A percentile compares a stretch with the other conserved stretches of the same genome.
Evolutionary conservation across 2,797 vertebrate genomes (phyloP).

Genomic region (Amphiprion clarkii): DNA sequence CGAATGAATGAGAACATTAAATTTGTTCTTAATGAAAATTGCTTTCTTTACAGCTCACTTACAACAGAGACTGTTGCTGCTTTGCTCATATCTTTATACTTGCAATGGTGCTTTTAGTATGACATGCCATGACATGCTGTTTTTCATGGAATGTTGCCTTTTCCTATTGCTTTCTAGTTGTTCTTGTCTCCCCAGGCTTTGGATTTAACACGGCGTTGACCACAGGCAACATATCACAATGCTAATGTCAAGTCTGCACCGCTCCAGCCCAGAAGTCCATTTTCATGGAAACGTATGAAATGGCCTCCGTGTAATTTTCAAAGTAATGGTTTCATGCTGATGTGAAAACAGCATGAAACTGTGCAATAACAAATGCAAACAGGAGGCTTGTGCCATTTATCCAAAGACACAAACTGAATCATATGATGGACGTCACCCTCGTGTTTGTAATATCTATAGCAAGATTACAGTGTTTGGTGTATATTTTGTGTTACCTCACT

Average conservation of each 20-base stretch:
- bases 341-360: slow-evolving; percentile 27
- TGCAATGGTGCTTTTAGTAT: not conserved
- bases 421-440: not conserved
- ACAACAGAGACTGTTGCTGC: not conserved
- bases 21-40: not conserved
- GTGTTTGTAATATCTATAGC: not conserved
- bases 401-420: not conserved
- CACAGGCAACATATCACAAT: slow-evolving; percentile 29
- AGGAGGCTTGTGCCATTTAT: not conserved
- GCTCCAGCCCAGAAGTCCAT: slow-evolving; percentile 22
- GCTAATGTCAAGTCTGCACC: slow-evolving; percentile 35
- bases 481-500: not conserved
- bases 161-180: slow-evolving; percentile 17
- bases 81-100: slow-evolving; percentile 13
- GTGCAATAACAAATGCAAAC: slow-evolving; percentile 11
- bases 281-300: slow-evolving; percentile 28
- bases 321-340: slow-evolving; percentile 26
- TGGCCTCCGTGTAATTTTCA: slow-evolving; percentile 29
- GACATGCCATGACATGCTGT: slow-evolving; percentile 5
- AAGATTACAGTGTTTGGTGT: not conserved
- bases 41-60: not conserved
- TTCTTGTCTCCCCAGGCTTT: slow-evolving; percentile 36
- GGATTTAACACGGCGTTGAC: slow-evolving; percentile 27
- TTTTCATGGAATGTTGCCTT: slow-evolving; percentile 23
- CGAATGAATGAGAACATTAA: not conserved